Conservation (phyloP, 2,888 invertebrate species). For the Napeogenes inachia region DNA sequence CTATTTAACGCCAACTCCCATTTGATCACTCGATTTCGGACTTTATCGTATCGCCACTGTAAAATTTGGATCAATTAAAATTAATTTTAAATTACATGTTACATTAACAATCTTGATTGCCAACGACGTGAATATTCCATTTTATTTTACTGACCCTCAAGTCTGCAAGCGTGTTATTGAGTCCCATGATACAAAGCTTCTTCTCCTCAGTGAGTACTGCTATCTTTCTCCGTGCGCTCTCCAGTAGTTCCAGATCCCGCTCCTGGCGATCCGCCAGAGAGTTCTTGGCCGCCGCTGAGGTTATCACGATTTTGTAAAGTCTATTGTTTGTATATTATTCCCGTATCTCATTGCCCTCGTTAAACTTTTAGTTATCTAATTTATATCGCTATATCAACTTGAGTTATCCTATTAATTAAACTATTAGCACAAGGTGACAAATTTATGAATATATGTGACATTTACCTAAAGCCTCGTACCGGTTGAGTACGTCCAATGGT, state of each 20-base stretch:
- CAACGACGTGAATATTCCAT: not conserved
- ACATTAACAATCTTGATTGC: not conserved
- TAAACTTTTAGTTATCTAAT: no score
- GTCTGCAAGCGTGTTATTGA: constrained; percentile 79
- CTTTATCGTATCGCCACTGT: constrained; percentile 78
- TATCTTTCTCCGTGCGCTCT: constrained; percentile 77
- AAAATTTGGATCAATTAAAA: not conserved
- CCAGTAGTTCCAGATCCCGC: constrained; percentile 74
- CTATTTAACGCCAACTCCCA: constrained; percentile 79
- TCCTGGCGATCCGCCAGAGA: constrained; percentile 76
- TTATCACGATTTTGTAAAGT: not conserved
- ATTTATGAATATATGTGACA: not conserved
- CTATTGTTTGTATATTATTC: not conserved
- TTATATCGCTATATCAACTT: no score
- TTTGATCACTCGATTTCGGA: constrained; percentile 76
- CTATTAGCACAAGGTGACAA: no score
- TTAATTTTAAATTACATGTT: not conserved
- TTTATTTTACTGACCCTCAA: constrained; percentile 52
- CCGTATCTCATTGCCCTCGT: no score
- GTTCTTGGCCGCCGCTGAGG: constrained; percentile 73
- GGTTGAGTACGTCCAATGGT: constrained; percentile 79
- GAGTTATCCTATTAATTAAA: no score
- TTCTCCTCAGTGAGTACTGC: constrained; percentile 78
- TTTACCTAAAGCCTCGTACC: constrained; percentile 78
- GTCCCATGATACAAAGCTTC: constrained; percentile 78